A percentile compares a stretch with the other conserved stretches of the same genome.
Evolutionary conservation across 92 coral and sea anemone genomes (phyloP).

Genomic region (Zoanthus sociatus): DNA sequence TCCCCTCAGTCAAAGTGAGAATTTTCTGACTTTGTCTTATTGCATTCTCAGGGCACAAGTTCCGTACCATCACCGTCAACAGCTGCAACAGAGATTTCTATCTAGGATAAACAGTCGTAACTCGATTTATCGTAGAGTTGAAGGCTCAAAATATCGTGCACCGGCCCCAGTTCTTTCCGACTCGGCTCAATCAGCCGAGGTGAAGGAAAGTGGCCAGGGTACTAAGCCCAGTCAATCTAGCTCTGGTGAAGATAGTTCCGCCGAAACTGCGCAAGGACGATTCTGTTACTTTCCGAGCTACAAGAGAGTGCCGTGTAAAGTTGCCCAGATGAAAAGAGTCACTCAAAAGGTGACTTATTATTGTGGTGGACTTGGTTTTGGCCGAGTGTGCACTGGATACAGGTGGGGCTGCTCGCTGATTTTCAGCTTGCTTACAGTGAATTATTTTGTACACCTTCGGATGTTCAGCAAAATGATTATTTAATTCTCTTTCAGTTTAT

Average conservation of each 20-base stretch:
- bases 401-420: slow-evolving; percentile 48
- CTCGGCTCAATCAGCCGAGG: slow-evolving; percentile 8
- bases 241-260: slow-evolving; percentile 9
- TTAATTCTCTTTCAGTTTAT: too few relatives aligned
- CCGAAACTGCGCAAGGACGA: slow-evolving; percentile 53
- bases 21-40: neutral
- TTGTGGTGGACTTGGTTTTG: slow-evolving; percentile 61
- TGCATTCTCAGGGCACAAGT: neutral
- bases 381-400: slow-evolving; percentile 73
- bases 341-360: slow-evolving; percentile 68
- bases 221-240: neutral
- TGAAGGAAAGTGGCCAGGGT: neutral
- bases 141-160: slow-evolving; percentile 1
- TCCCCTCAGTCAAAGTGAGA: too few relatives aligned
- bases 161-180: slow-evolving; percentile 26
- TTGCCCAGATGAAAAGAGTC: slow-evolving; percentile 70
- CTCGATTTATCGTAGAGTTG: slow-evolving; percentile 16
- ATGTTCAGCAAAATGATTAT: too few relatives aligned
- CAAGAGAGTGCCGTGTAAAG: slow-evolving; percentile 77
- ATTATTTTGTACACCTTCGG: too few relatives aligned
- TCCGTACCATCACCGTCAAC: neutral
- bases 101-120: neutral
- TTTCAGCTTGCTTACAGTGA: neutral
- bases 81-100: neutral
- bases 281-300: slow-evolving; percentile 74